Percentiles rank a stretch among this genome's conserved stretches.
Evolutionary conservation across 2,888 invertebrate genomes (phyloP).

Genomic region (Mesorhabditis spiculigera): DNA sequence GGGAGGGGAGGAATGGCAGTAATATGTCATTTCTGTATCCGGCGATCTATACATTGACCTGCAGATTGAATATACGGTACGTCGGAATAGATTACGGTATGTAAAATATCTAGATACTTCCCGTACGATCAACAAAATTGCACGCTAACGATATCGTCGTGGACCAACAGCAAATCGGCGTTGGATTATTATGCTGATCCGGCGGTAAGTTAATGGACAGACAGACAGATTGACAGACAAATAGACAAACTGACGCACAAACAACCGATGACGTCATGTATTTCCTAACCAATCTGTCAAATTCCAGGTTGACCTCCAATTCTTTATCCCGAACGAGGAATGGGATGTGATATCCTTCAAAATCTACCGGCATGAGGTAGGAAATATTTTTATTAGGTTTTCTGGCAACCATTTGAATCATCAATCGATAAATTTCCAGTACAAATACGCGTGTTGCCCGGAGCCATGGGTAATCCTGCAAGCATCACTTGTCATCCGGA

Average conservation of each 20-base stretch:
- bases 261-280: too few relatives aligned
- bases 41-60: constrained; percentile 55
- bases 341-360: constrained; percentile 55
- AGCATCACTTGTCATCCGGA: constrained; percentile 43
- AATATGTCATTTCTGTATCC: constrained; percentile 53
- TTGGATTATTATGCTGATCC: constrained; percentile 54
- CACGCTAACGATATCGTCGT: constrained; percentile 53
- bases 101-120: constrained; percentile 39
- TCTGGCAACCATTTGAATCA: too few relatives aligned
- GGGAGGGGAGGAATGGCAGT: constrained; percentile 47
- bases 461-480: constrained; percentile 36
- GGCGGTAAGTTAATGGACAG: constrained; percentile 28
- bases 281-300: too few relatives aligned
- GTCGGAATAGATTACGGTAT: neutral
- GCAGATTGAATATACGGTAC: constrained; percentile 43
- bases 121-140: constrained; percentile 57
- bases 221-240: too few relatives aligned
- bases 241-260: too few relatives aligned
- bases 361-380: constrained; percentile 52
- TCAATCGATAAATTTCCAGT: constrained; percentile 41
- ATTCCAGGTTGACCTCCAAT: constrained; percentile 37
- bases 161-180: constrained; percentile 55
- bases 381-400: neutral
- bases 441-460: constrained; percentile 56
- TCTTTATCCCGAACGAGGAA: constrained; percentile 55